Conservation (phyloP, 2,797 vertebrate species). For the Acanthopagrus latus region DNA sequence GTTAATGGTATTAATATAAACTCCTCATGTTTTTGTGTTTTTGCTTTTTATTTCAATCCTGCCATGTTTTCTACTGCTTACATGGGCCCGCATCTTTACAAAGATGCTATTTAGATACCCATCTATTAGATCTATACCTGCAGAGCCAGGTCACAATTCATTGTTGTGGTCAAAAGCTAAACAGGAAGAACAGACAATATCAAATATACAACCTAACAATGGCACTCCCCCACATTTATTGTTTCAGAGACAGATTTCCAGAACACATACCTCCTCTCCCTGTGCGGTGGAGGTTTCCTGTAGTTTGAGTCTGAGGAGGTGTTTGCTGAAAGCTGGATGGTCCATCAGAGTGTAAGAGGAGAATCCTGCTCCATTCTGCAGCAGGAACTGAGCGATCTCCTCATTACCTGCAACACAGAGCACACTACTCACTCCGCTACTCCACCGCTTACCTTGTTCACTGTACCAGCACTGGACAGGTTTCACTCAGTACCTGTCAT, state of each 20-base stretch:
- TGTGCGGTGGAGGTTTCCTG: slow-evolving; percentile 71
- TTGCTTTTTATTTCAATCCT: background rate
- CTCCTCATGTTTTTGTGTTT: background rate
- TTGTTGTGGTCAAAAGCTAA: background rate
- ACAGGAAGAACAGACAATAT: background rate
- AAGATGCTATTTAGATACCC: no score
- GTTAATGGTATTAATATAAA: background rate
- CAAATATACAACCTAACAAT: background rate
- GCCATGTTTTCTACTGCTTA: background rate
- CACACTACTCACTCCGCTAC: background rate
- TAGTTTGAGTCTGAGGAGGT: slow-evolving; percentile 89
- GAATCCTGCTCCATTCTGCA: slow-evolving; percentile 92
- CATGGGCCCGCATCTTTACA: background rate
- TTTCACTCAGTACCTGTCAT: background rate
- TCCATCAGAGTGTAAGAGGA: slow-evolving; percentile 96
- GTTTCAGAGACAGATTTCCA: background rate
- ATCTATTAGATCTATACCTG: background rate
- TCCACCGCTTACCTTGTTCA: no score
- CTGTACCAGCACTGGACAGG: background rate
- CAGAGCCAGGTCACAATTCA: background rate
- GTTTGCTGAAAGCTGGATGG: slow-evolving; percentile 89
- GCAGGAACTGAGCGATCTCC: slow-evolving; percentile 91
- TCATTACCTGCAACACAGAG: slow-evolving; percentile 87
- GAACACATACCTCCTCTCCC: slow-evolving; percentile 59
- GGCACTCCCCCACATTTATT: background rate